Evolutionary conservation across 2,797 vertebrate species (phyloP), one percentile per base, ranked within the genome.

Genomic region (Enteromius thamalakanensis): DNA sequence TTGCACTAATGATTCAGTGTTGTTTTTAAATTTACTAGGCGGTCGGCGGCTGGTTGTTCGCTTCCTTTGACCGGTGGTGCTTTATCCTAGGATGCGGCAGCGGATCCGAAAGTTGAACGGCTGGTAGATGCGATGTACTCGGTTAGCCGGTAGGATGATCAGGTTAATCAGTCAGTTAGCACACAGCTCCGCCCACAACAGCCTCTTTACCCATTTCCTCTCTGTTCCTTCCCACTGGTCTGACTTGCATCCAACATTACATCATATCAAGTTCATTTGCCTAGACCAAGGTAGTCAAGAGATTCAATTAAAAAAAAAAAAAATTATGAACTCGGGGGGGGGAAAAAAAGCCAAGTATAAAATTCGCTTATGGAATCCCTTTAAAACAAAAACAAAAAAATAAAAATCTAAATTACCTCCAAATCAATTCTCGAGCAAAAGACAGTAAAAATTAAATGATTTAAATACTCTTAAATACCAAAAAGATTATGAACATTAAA

Each of bases 61-160:
- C 72, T 86, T 86, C 84, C 86, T 84, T 82, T 79, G 86, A 83
- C 67, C 65, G 80, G 76, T 85, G 85, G 84, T 69, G 71, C 83
- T 85, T 86, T 88, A 80, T 89, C 89, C 88, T 88, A 89, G 72
- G 82, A 86, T 77, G 71, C 58, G 87, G 79, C 34, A 51, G 77
- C 65, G 76, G 82, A 80, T 87, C 89, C 86, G 87, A 80, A 79
- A 70, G 87, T 34, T 78, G 86, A 45, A 72, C 76, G 53, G 76
- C 83, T 67, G 76, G 84, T 81, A 53, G 86, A 80, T 67, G 87
- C 81, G 82, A 72, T 76, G 83, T 80, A 79, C 55, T 88, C 72
- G 84, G 80, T 84, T 70, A 83, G 81, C 77, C 80, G 64, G 76
- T 84, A 82, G 79, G 87, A 74, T 83, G 84, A 86, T 84, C 85